Evolutionary conservation across 1,140 invertebrate genomes (phyloP).

Genomic region (Panagrolaimus sp.): DNA sequence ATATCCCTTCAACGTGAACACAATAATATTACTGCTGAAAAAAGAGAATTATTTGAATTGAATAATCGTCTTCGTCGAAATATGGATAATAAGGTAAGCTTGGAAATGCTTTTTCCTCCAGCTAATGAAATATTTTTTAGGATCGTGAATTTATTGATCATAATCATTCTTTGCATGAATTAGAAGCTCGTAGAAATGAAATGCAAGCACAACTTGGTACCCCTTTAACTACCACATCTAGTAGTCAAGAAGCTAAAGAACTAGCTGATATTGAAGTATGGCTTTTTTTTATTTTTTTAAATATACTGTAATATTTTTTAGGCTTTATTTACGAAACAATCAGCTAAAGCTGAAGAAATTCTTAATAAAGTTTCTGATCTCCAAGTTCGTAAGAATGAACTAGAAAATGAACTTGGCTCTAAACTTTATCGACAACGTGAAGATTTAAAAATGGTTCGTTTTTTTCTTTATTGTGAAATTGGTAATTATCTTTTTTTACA

Average conservation of each 20-base stretch:
- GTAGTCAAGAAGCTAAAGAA: conserved; percentile 24
- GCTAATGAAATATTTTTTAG: conserved; percentile 18
- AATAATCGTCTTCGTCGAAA: conserved; percentile 62
- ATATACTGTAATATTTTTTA: not conserved
- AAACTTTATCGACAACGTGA: conserved; percentile 80
- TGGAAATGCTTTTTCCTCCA: too few species aligned
- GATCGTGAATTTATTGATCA: conserved; percentile 68
- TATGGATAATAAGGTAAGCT: conserved; percentile 65
- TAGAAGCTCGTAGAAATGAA: conserved; percentile 35
- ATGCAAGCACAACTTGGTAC: conserved; percentile 42
- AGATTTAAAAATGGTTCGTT: conserved; percentile 68
- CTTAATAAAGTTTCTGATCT: conserved; percentile 60
- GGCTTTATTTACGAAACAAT: not conserved
- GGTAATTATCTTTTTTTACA: conserved; percentile 57
- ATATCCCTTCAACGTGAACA: not conserved
- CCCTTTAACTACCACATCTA: conserved; percentile 33
- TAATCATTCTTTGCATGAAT: conserved; percentile 31
- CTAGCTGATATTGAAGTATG: conserved; percentile 19
- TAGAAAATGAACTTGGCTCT: conserved; percentile 94
- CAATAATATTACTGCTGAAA: not conserved
- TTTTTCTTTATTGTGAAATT: not conserved
- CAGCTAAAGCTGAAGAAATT: not conserved
- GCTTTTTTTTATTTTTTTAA: not conserved
- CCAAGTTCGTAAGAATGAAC: conserved; percentile 91
- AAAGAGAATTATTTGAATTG: conserved; percentile 48